Percentiles rank a stretch among this genome's conserved stretches.
Evolutionary conservation across 2,888 invertebrate species (phyloP).

Genomic region (Apodemia duryi): DNA sequence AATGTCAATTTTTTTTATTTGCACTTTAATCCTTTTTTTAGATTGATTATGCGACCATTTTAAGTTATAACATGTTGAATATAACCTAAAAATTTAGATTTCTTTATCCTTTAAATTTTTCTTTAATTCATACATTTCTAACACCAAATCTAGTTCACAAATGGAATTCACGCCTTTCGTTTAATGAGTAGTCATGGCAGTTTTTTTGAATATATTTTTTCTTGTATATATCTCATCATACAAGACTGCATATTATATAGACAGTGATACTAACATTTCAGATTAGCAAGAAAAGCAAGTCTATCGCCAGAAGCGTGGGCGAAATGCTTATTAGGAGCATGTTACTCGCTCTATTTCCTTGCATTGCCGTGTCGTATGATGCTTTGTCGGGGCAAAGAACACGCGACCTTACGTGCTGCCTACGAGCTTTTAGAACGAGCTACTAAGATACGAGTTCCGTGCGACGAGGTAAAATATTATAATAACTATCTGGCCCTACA

Average conservation of each 20-base stretch:
- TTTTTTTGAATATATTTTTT: too few relatives aligned
- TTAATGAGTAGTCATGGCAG: too few relatives aligned
- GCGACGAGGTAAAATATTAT: constrained; percentile 86
- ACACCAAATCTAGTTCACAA: too few relatives aligned
- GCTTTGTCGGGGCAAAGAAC: constrained; percentile 85
- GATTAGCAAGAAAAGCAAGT: constrained; percentile 79
- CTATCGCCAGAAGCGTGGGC: constrained; percentile 94
- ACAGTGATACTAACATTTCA: constrained; percentile 34
- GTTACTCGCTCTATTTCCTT: constrained; percentile 97
- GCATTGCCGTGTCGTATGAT: constrained; percentile 93
- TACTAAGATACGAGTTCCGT: constrained; percentile 90
- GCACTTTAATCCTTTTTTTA: too few relatives aligned
- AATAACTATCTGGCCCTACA: not conserved
- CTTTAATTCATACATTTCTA: too few relatives aligned
- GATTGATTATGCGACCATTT: too few relatives aligned
- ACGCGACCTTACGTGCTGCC: constrained; percentile 87
- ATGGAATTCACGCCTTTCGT: too few relatives aligned
- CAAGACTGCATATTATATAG: not conserved
- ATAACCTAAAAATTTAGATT: too few relatives aligned
- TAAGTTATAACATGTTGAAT: too few relatives aligned
- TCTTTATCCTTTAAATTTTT: too few relatives aligned
- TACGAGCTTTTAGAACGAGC: constrained; percentile 93
- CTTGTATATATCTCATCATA: too few relatives aligned
- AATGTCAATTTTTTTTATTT: too few relatives aligned
- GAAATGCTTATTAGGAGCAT: constrained; percentile 91